These are phyloP conservation scores for Rostratula benghalensis DNA, from an alignment of 2,113 vertebrate genomes.

Conservation along the genomic window DNA sequence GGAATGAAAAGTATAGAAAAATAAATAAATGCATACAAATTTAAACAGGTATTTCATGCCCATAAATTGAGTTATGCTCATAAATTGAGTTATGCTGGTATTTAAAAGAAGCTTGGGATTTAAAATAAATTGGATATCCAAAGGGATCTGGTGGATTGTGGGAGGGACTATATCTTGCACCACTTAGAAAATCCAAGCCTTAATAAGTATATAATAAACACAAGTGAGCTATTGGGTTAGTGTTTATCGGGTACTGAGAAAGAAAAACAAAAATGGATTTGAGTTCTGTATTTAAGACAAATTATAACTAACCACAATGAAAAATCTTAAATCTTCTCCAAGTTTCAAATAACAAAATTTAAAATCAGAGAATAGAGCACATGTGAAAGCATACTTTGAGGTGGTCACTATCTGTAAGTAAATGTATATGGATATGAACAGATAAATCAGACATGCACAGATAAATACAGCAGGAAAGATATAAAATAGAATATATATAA, in stretches of 20 bases:
- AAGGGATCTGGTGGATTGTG: background rate
- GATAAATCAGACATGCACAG: background rate
- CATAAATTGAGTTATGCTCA: background rate
- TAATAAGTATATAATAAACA: background rate
- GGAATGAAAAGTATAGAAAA: background rate
- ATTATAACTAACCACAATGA: background rate
- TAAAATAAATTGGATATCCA: background rate
- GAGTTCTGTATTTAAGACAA: background rate
- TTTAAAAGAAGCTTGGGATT: background rate
- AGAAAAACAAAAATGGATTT: background rate
- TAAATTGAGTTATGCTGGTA: background rate
- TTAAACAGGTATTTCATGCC: background rate
- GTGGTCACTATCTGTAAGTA: background rate
- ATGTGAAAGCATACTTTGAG: background rate
- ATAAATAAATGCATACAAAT: background rate
- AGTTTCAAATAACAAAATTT: background rate
- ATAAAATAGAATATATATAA: background rate
- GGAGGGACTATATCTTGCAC: background rate
- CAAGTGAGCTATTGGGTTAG: background rate
- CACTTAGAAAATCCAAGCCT: background rate
- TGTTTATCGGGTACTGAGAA: background rate
- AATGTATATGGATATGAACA: background rate
- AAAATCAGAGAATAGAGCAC: background rate
- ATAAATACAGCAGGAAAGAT: background rate
- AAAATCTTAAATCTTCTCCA: background rate